Base-by-base conservation (phyloP, 1,140 invertebrate species). In the Tetragnatha versicolor region DNA sequence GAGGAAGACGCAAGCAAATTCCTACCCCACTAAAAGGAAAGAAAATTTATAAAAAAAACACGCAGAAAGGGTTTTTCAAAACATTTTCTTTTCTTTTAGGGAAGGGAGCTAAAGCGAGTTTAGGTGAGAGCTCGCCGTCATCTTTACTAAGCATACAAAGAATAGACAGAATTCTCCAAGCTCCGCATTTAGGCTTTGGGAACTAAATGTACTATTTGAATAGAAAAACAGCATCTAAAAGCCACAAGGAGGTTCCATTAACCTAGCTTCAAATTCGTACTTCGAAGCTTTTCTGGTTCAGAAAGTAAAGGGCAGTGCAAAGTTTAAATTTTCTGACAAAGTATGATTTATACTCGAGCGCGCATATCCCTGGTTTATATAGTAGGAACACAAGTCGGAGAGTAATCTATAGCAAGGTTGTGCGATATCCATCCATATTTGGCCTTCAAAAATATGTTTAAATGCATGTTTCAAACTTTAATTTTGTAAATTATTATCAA, bases 171-270 rank as follows among this genome's bases (percentile, higher is more conserved):
- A 70, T 70, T 70, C 55, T 70, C 22, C 25, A 69, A 69, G 33
- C 35, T 31, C 22, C n/a, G 37, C 45, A 53, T 27, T 68, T 33
- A 53, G 51, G 39, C 37, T 70, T 70, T 51, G 31, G n/a, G 37
- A 53, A 69, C 47, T 70, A 70, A 70, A 70, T 51, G 68, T 37
- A 35, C 49, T 22, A 70, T 70, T 70, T 70, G 68, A 55, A 70
- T 70, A 39, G 37, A 33, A 66, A 66, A 66, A 70, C 47, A 70
- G 29, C 35, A 39, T 70, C 35, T 70, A 70, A 35, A 70, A 70
- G 68, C 61, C 27, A 55, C 27, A 39, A 22, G 31, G 65, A 70
- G 37, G 31, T 66, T 31, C 63, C 63, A 66, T 66, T 66, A 66
- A 66, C 63, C 63, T 9, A 27, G 25, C 14, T 42, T 25, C 39